A percentile compares a stretch with the other conserved stretches of the same genome.
Evolutionary conservation across 2,797 vertebrate genomes (phyloP).

Genomic region (Orientallactaga sibirica): DNA sequence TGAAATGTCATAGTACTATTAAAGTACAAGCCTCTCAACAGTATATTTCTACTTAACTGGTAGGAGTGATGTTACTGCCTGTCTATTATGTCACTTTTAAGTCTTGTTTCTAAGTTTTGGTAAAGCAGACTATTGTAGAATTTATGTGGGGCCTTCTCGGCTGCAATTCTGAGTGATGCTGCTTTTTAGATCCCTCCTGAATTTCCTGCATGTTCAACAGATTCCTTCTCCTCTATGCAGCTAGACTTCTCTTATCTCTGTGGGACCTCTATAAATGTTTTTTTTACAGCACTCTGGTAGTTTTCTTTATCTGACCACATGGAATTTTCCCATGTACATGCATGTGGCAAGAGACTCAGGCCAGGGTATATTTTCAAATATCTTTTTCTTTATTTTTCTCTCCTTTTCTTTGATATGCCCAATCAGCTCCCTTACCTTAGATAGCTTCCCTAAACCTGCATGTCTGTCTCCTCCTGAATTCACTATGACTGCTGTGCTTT

Average conservation of each 20-base stretch:
- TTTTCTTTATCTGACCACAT: neutral
- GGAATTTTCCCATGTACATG: neutral
- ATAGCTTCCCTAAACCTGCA: neutral
- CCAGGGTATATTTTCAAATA: neutral
- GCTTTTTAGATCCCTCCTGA: neutral
- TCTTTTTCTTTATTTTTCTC: neutral
- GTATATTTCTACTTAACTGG: neutral
- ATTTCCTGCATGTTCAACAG: conserved; percentile 24
- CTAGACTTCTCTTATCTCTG: neutral
- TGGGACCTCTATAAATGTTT: neutral
- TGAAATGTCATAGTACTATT: neutral
- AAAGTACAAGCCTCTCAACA: neutral
- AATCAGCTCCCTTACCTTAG: neutral
- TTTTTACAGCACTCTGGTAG: neutral
- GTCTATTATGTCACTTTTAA: neutral
- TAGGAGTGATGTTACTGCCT: neutral
- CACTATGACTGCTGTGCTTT: neutral
- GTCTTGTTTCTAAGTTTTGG: neutral
- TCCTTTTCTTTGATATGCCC: neutral
- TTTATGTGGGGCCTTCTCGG: neutral
- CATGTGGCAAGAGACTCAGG: neutral
- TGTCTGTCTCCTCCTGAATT: neutral
- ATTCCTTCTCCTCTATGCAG: neutral
- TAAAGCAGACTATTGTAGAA: neutral
- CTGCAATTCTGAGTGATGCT: neutral